phyloP scores from a whole-genome alignment of 2,888 invertebrate genomes.

The Microdon myrmicae region DNA sequence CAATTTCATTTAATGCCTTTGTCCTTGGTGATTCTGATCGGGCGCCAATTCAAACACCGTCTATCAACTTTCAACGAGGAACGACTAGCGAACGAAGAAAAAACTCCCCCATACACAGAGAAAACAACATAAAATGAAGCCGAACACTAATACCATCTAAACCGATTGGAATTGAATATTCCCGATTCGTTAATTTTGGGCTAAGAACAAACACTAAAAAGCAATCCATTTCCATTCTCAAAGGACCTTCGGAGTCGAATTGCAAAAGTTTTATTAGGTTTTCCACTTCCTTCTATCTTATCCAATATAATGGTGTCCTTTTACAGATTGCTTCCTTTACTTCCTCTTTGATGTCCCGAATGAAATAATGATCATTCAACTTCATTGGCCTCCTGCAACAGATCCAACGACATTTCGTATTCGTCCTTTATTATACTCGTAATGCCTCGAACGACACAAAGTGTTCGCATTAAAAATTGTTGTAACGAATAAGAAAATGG shows the following conservation, averaged over 20 bases:
- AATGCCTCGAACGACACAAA: background rate
- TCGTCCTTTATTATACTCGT: background rate
- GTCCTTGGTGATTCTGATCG: constrained; percentile 36
- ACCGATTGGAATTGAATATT: constrained; percentile 51
- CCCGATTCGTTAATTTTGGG: constrained; percentile 48
- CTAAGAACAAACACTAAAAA: constrained; percentile 51
- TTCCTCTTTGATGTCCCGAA: constrained; percentile 42
- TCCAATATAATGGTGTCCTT: constrained; percentile 20
- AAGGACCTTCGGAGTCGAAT: constrained; percentile 43
- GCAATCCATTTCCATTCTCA: constrained; percentile 51
- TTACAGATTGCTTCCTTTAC: constrained; percentile 6
- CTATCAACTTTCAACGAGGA: no score
- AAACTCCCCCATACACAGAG: background rate
- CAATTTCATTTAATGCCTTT: constrained; percentile 48
- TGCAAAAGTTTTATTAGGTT: constrained; percentile 52
- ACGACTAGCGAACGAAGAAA: background rate
- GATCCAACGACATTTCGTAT: background rate
- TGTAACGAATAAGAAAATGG: no score
- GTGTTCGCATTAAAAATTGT: constrained; percentile 6
- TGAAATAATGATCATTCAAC: constrained; percentile 49
- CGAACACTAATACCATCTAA: constrained; percentile 21
- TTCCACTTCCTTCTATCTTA: constrained; percentile 45
- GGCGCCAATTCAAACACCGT: constrained; percentile 41
- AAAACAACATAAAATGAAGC: background rate
- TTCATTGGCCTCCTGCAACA: constrained; percentile 34